Evolutionary conservation across 2,113 vertebrate genomes (phyloP).

Genomic region (Daubentonia madagascariensis): DNA sequence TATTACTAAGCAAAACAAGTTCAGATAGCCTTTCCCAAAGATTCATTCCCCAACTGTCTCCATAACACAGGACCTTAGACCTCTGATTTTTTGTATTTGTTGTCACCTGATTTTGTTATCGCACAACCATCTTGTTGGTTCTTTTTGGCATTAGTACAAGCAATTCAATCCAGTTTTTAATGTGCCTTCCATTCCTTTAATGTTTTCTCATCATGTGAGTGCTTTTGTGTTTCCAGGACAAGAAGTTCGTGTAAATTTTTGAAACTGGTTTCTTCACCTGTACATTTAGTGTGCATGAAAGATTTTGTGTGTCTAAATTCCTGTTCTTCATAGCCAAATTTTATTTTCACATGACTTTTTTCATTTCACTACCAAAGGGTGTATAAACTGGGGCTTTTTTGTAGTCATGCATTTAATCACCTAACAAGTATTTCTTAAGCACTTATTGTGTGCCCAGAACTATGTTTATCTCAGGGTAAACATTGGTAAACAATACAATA

Average conservation of each 20-base stretch:
- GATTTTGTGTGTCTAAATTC: slow-evolving; percentile 72
- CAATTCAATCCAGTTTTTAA: slow-evolving; percentile 56
- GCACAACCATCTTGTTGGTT: background rate
- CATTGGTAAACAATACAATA: background rate
- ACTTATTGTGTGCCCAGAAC: background rate
- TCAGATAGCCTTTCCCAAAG: background rate
- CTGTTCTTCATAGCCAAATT: slow-evolving; percentile 72
- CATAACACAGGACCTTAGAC: background rate
- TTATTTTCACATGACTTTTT: slow-evolving; percentile 57
- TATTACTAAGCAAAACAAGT: background rate
- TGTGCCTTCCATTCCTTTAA: slow-evolving; percentile 36
- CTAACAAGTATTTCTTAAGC: background rate
- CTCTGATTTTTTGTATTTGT: background rate
- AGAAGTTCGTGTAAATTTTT: background rate
- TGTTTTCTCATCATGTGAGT: slow-evolving; percentile 64
- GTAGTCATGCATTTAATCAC: background rate
- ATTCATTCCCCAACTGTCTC: background rate
- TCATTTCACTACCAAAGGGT: background rate
- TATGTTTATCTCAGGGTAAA: background rate
- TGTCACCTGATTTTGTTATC: background rate
- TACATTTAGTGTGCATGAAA: slow-evolving; percentile 67
- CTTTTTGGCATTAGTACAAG: slow-evolving; percentile 28
- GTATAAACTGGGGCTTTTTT: background rate
- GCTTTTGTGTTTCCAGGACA: background rate
- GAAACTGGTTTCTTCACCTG: slow-evolving; percentile 43